phyloP scores from a whole-genome alignment of 2,113 vertebrate genomes.

The Phylloscopus trochiloides region DNA sequence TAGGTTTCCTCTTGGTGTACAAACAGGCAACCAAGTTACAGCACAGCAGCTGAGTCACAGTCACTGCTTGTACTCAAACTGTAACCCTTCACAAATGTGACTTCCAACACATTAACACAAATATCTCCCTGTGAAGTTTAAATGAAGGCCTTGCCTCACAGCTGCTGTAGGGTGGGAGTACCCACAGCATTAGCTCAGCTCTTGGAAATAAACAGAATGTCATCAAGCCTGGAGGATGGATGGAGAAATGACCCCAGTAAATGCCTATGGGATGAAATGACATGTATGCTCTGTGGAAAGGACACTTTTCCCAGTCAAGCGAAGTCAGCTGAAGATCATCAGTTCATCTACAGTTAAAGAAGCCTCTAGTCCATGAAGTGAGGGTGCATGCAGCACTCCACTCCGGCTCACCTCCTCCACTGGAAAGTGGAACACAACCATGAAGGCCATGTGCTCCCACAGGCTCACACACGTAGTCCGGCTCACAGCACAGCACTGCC shows the following conservation, averaged over 20 bases:
- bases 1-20: not conserved
- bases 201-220: not conserved
- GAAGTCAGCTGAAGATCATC: not conserved
- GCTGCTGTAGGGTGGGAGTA: not conserved
- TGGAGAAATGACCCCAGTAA: not conserved
- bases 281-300: fast-evolving
- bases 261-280: not conserved
- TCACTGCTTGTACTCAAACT: not conserved
- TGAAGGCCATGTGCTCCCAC: not conserved
- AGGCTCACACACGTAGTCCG: not conserved
- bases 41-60: not conserved
- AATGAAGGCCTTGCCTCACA: not conserved
- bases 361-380: not conserved
- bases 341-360: not conserved
- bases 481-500: not conserved
- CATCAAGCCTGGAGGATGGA: not conserved
- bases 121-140: not conserved
- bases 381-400: not conserved
- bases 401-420: not conserved
- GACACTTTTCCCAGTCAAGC: not conserved
- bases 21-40: not conserved
- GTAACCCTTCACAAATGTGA: not conserved
- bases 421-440: fast-evolving
- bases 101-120: not conserved
- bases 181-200: not conserved